These are phyloP conservation scores for Chloropsis cyanopogon DNA, from an alignment of 2,113 vertebrate species.

Conservation along the genomic window DNA sequence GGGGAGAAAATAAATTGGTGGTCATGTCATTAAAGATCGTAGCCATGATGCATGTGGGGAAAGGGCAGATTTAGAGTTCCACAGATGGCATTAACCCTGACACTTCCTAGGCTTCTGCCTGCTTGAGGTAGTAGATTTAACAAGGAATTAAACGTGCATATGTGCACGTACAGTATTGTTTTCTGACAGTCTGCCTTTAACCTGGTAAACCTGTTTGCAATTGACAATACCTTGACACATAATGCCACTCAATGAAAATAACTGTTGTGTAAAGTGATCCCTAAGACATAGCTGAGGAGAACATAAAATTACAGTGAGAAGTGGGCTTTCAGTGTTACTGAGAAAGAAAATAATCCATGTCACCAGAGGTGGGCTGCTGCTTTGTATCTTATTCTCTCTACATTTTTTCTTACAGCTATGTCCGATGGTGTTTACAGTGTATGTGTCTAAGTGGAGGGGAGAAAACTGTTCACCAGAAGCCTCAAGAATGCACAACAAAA, in stretches of 20 bases:
- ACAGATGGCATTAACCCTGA: neutral
- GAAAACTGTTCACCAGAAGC: neutral
- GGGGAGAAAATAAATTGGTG: neutral
- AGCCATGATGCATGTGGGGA: neutral
- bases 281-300: neutral
- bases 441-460: neutral
- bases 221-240: neutral
- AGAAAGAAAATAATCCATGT: neutral
- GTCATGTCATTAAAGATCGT: neutral
- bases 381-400: neutral
- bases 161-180: neutral
- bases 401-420: neutral
- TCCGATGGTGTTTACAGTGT: neutral
- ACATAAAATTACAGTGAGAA: neutral
- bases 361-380: neutral
- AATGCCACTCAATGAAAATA: neutral
- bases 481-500: neutral
- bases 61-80: neutral
- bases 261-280: neutral
- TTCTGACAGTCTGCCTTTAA: neutral
- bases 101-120: neutral
- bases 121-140: neutral
- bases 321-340: neutral
- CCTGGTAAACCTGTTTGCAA: neutral
- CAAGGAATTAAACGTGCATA: neutral